Base-by-base conservation (phyloP, 2,888 invertebrate species). In the Cataglyphis rosenhaueri region DNA sequence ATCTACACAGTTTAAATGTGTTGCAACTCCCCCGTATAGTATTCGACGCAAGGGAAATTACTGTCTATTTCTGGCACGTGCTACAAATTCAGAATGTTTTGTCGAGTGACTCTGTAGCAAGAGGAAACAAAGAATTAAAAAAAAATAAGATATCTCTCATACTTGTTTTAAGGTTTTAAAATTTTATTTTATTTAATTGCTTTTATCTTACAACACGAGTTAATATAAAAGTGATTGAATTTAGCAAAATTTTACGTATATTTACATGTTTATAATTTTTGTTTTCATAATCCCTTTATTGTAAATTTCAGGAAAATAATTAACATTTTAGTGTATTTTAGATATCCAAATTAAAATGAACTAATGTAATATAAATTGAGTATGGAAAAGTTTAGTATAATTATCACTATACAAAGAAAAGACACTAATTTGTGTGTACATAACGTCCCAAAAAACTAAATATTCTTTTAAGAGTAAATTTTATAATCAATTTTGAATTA, bases 11-110 rank as follows among this genome's bases (percentile, higher is more conserved):
- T 89, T 85, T 86, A 86, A 88, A 91, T 91, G 92, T 91, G 91
- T 91, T 91, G 90, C 92, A 52, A 92, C 92, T 25, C 93, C 93
- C 93, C 92, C 88, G 91, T 92, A 86, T 92, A 71, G 92, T 83
- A 66, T 84, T 86, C 86, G 73, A 88, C 85, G 84, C 84, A 78
- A 83, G 87, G 87, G 86, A 91, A 89, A 86, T 81, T 59, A 41
- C 68, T 66, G 87, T 92, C 93, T 93, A 93, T 93, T 93, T 93
- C 87, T 85, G 92, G 92, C 93, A 90, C 92, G 91, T 87, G 91
- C 91, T 87, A 52, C 81, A 70, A 78, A 61, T 38, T 44, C 84
- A 70, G 88, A 88, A 90, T 64, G 76, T 41, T 55, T 57, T 10
- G 62, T 35, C 32, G 38, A n/a, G 6, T 52, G 48, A 52, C 48